Conservation (phyloP, 37 sponge, comb jelly and placozoan species). For the Halichondria panicea region DNA sequence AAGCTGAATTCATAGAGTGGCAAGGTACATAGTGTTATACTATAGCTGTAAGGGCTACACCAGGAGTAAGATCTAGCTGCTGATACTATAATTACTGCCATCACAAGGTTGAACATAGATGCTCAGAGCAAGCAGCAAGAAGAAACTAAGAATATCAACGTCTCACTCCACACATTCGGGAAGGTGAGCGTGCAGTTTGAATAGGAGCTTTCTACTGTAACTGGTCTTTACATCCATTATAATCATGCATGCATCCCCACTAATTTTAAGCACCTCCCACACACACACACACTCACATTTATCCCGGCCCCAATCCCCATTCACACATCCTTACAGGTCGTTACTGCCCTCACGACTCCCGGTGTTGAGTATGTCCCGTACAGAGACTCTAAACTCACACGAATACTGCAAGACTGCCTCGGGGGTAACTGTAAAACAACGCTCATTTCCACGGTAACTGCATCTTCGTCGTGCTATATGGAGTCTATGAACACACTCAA, state of each 20-base stretch:
- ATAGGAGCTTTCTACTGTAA: too few relatives aligned
- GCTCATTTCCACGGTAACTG: slow-evolving; percentile 83
- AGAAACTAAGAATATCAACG: slow-evolving; percentile 94
- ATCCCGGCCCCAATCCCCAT: too few relatives aligned
- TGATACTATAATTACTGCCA: too few relatives aligned
- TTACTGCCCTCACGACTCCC: slow-evolving; percentile 85
- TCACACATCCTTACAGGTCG: slow-evolving; percentile 48
- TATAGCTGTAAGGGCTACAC: too few relatives aligned
- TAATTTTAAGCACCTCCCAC: too few relatives aligned
- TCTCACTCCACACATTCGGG: slow-evolving; percentile 90
- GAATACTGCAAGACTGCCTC: slow-evolving; percentile 85
- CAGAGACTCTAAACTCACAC: slow-evolving; percentile 92
- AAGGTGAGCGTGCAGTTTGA: slow-evolving; percentile 61
- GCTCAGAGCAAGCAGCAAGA: slow-evolving; percentile 79
- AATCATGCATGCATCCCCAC: too few relatives aligned
- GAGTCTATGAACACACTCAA: slow-evolving; percentile 81
- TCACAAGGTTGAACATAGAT: slow-evolving; percentile 70
- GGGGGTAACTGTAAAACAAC: slow-evolving; percentile 95
- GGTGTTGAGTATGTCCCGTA: slow-evolving; percentile 86
- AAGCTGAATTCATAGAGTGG: too few relatives aligned
- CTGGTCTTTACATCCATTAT: too few relatives aligned
- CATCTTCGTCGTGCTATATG: slow-evolving; percentile 50
- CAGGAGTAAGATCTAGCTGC: too few relatives aligned
- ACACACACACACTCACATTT: too few relatives aligned
- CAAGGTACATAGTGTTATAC: too few relatives aligned